Evolutionary conservation across 2,797 vertebrate genomes (phyloP).

Genomic region (Neoniphon sammara): DNA sequence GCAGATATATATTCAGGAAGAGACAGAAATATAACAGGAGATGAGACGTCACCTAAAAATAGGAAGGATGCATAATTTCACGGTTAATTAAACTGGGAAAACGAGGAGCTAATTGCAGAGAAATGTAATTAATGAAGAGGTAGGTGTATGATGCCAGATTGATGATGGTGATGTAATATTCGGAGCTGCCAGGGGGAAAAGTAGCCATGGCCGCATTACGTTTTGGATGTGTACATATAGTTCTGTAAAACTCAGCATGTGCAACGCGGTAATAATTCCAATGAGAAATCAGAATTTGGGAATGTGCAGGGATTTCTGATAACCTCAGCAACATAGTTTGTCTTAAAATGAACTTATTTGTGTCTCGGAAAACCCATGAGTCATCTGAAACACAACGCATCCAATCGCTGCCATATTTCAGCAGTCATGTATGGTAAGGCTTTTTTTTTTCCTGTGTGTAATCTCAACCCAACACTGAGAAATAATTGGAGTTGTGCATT

Average conservation of each 20-base stretch:
- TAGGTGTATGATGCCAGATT: slow-evolving; percentile 51
- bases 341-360: not conserved
- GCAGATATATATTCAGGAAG: slow-evolving; percentile 55
- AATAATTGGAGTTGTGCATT: slow-evolving; percentile 63
- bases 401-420: slow-evolving; percentile 48
- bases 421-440: slow-evolving; percentile 38
- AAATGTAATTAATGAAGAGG: slow-evolving; percentile 66
- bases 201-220: not conserved
- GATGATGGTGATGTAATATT: slow-evolving; percentile 32
- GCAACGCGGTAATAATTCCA: not conserved
- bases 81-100: slow-evolving; percentile 70
- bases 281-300: slow-evolving; percentile 12
- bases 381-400: slow-evolving; percentile 57
- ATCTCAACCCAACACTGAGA: slow-evolving; percentile 49
- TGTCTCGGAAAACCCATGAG: slow-evolving; percentile 44
- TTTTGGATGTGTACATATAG: not conserved
- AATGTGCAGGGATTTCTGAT: slow-evolving; percentile 13
- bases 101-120: slow-evolving; percentile 63
- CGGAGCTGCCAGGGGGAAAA: not conserved
- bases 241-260: not conserved
- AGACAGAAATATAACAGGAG: slow-evolving; percentile 42
- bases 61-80: slow-evolving; percentile 56
- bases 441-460: slow-evolving; percentile 27
- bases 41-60: slow-evolving; percentile 46
- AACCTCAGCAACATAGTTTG: slow-evolving; percentile 28